Evolutionary conservation across 2,888 invertebrate genomes (phyloP).

Genomic region (Euzetes globulus): DNA sequence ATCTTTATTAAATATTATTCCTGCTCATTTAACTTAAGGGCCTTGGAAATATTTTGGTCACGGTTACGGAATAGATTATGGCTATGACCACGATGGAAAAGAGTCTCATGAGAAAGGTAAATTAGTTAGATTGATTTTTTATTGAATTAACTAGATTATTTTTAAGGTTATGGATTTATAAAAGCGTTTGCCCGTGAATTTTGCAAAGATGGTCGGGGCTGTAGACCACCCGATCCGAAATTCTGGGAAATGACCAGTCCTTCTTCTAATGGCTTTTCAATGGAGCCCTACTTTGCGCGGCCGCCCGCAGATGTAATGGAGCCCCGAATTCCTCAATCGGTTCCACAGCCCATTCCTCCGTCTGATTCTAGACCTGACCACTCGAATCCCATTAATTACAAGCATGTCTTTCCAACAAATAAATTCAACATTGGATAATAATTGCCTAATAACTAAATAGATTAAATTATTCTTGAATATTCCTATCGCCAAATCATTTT

Average conservation of each 20-base stretch:
- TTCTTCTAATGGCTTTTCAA: not conserved
- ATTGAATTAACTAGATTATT: not conserved
- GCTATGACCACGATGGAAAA: slow-evolving; percentile 32
- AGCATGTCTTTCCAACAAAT: no score
- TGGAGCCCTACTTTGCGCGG: not conserved
- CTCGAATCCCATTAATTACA: no score
- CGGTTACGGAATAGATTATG: slow-evolving; percentile 36
- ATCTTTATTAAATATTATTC: no score
- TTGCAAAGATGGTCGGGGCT: slow-evolving; percentile 17
- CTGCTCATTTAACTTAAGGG: not conserved
- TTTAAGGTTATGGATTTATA: slow-evolving; percentile 29
- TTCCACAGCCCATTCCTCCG: not conserved
- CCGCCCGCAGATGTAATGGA: not conserved
- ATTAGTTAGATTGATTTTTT: not conserved
- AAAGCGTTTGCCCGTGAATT: slow-evolving; percentile 35
- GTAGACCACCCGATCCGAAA: slow-evolving; percentile 27
- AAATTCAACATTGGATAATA: no score
- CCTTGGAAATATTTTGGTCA: slow-evolving; percentile 28
- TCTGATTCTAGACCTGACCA: no score
- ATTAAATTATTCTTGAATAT: no score
- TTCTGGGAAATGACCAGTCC: slow-evolving; percentile 23
- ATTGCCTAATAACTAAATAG: no score
- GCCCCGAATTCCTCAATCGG: not conserved
- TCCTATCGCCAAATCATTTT: no score
- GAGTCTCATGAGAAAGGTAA: slow-evolving; percentile 32